These are phyloP conservation scores for Cheilosia soror DNA, from an alignment of 2,888 invertebrate species.

Conservation along the genomic window DNA sequence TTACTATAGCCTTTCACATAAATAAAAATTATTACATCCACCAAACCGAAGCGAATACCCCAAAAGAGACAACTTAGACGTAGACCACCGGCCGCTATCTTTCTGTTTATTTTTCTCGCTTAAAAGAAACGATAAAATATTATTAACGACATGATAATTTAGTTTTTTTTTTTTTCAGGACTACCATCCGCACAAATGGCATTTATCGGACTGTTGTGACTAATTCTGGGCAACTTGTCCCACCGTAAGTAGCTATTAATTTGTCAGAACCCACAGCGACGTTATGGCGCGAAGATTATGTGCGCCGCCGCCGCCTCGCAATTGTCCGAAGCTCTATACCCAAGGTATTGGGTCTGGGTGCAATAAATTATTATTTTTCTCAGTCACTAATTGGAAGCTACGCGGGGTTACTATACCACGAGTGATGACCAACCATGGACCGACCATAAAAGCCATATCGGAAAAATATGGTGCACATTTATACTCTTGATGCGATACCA, in stretches of 20 bases:
- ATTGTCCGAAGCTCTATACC: constrained; percentile 36
- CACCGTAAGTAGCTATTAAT: constrained; percentile 73
- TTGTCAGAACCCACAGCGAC: constrained; percentile 64
- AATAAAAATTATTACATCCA: background rate
- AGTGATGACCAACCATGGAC: constrained; percentile 37
- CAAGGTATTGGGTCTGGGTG: constrained; percentile 29
- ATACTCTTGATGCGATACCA: constrained; percentile 26
- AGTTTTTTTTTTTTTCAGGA: constrained; percentile 43
- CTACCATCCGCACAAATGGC: constrained; percentile 48
- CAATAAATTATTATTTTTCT: constrained; percentile 61
- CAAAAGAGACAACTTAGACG: background rate
- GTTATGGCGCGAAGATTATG: constrained; percentile 56
- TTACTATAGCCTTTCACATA: background rate
- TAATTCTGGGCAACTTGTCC: constrained; percentile 66
- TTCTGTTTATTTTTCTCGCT: constrained; percentile 19
- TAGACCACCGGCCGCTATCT: background rate
- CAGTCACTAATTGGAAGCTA: constrained; percentile 65
- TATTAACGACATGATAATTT: constrained; percentile 73
- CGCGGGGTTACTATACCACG: constrained; percentile 41
- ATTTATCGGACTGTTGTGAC: constrained; percentile 75
- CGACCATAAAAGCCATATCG: constrained; percentile 49
- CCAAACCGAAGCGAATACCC: background rate
- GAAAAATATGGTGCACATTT: constrained; percentile 66
- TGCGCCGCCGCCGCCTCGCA: constrained; percentile 12
- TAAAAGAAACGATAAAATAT: constrained; percentile 65